phyloP scores from a whole-genome alignment of 30 jellyfish, hydroid and myxozoan genomes.

The Aurelia coerulea region DNA sequence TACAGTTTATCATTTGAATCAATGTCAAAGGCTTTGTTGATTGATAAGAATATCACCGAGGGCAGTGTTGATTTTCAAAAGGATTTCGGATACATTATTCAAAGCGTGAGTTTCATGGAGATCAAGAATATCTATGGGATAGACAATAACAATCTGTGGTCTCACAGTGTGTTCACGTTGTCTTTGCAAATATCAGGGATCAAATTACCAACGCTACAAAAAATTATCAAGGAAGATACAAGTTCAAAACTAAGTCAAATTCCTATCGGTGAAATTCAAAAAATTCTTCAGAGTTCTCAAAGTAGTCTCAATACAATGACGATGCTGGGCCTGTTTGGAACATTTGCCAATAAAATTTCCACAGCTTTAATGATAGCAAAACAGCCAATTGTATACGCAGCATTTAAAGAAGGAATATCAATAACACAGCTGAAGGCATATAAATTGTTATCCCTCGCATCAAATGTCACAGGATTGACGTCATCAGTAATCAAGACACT shows the following conservation, averaged over 20 bases:
- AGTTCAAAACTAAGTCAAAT: not conserved
- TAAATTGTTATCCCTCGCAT: conserved; percentile 10
- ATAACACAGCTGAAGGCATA: conserved; percentile 7
- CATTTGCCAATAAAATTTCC: not conserved
- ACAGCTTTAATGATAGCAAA: not conserved
- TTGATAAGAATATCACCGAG: not conserved
- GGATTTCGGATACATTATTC: conserved; percentile 7
- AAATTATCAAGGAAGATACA: not conserved
- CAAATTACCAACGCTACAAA: not conserved
- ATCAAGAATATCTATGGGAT: conserved; percentile 15
- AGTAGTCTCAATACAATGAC: not conserved
- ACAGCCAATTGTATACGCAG: conserved; percentile 47
- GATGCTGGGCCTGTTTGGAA: not conserved
- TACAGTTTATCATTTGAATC: conserved; percentile 16
- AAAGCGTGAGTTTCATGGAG: not conserved
- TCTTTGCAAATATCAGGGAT: conserved; percentile 12
- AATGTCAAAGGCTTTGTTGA: not conserved
- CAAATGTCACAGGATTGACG: conserved; percentile 10
- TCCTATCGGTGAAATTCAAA: not conserved
- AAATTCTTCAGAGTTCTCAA: not conserved
- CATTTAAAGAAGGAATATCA: conserved; percentile 17
- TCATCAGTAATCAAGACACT: not conserved
- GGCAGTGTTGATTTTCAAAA: not conserved
- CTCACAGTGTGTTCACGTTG: not conserved
- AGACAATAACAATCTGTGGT: not conserved